phyloP scores from a whole-genome alignment of 2,888 invertebrate genomes.

The Antitype chi region DNA sequence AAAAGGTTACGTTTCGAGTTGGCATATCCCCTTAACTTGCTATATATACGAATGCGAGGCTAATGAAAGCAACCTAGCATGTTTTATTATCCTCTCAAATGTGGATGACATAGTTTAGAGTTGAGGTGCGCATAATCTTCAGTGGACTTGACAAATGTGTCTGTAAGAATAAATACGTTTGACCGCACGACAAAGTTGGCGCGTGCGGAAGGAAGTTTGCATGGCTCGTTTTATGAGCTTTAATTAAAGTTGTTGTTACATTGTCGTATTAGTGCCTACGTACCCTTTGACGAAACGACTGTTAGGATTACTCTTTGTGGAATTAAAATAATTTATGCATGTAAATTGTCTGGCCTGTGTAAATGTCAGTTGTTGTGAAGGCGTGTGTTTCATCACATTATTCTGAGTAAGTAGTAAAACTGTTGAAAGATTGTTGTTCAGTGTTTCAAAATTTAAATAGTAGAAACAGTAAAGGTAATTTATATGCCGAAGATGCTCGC shows the following conservation, averaged over 20 bases:
- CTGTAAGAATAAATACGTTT: constrained; percentile 58
- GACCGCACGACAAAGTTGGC: constrained; percentile 68
- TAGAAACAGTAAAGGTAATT: neutral
- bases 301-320: constrained; percentile 56
- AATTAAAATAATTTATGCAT: constrained; percentile 57
- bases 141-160: constrained; percentile 67
- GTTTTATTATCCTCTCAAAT: constrained; percentile 85
- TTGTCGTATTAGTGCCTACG: constrained; percentile 62
- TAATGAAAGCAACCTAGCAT: constrained; percentile 86
- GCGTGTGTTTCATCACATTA: constrained; percentile 17
- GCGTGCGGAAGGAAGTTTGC: constrained; percentile 60
- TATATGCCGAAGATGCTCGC: too few species aligned
- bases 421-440: constrained; percentile 13
- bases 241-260: constrained; percentile 70
- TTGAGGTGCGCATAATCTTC: constrained; percentile 68
- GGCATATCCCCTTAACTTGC: constrained; percentile 80
- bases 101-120: constrained; percentile 71
- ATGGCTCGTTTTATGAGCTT: constrained; percentile 71
- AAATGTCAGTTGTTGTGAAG: constrained; percentile 40
- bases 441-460: neutral
- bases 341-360: constrained; percentile 36
- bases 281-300: constrained; percentile 49
- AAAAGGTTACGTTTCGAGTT: constrained; percentile 84
- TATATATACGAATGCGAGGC: constrained; percentile 79
- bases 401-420: constrained; percentile 34